phyloP scores from a whole-genome alignment of 2,113 vertebrate genomes.

The Eurypyga helias region DNA sequence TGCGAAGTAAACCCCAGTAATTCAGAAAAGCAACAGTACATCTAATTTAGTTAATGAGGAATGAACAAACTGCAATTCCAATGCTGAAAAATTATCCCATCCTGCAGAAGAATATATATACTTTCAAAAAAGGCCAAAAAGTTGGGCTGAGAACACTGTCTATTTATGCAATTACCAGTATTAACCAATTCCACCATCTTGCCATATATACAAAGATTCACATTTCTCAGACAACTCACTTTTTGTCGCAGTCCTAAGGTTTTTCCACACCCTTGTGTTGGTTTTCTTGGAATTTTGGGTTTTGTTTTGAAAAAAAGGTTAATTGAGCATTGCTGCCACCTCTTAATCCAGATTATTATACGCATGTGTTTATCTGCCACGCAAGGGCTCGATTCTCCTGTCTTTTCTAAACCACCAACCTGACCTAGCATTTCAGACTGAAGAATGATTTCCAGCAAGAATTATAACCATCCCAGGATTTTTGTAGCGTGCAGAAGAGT shows the following conservation, averaged over 20 bases:
- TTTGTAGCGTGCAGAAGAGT: neutral
- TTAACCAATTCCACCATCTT: neutral
- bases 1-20: neutral
- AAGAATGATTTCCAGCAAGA: neutral
- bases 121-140: neutral
- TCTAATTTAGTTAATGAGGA: neutral
- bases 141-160: neutral
- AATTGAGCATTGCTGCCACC: neutral
- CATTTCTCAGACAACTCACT: neutral
- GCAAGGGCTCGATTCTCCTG: fast-evolving
- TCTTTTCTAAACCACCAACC: neutral
- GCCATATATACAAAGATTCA: neutral
- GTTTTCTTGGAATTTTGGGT: neutral
- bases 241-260: neutral
- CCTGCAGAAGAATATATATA: neutral
- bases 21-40: neutral
- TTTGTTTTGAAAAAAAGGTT: neutral
- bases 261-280: neutral
- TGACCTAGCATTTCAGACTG: neutral
- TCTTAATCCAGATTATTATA: neutral
- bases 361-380: neutral
- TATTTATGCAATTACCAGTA: neutral
- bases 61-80: neutral
- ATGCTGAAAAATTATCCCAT: neutral
- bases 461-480: neutral